Evolutionary conservation across 2,113 vertebrate genomes (phyloP), one percentile per base, ranked within the genome.

Genomic region (Neotragus pygmaeus): DNA sequence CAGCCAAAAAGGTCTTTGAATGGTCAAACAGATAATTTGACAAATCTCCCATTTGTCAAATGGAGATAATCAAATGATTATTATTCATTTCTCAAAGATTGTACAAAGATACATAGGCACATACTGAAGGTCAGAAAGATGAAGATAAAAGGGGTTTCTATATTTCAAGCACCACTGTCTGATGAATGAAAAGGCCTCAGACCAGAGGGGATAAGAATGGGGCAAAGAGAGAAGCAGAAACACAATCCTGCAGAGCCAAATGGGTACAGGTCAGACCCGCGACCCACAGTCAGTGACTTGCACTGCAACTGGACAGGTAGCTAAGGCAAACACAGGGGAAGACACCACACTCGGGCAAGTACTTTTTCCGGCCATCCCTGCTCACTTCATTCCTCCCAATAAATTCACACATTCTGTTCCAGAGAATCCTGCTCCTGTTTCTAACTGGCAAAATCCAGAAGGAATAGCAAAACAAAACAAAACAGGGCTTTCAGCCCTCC

Each of bases 381-480:
- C 94, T 86, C 91, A 88, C 36, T 96, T 80, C 27, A 77, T 64
- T 77, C 70, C 57, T 91, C 36, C 80, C 27, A 95, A 45, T 90
- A 88, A 93, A 93, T 86, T 36, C 30, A 93, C 94, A 96, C 7
- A 66, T 49, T 80, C 16, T 81, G 64, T 83, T 58, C 94, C 80
- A 96, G 86, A 94, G 49, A 91, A 89, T 70, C 23, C 53, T 83
- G 64, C 8, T 93, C 39, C 49, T 60, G 23, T 91, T 91, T 97
- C 82, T 51, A 91, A 86, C 88, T 43, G 36, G 78, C 39, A 94
- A 93, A 95, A 66, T 75, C 78, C 66, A 94, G 39, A 90, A 92
- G 25, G 28, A 95, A 89, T 4, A 94, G 47, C 36, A 77, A 96
- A 97, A 91, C 55, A 75, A 43, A 75, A 16, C 11, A 75, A 75